phyloP scores from a whole-genome alignment of 2,113 vertebrate species.

The Mus musculus region GRCm39 chr12:95477001-95477500 shows the following conservation, averaged over 20 bases:
- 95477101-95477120: accelerated
- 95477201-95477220: neutral
- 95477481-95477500: neutral
- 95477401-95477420: neutral
- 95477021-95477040: accelerated
- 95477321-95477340: neutral
- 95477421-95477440: neutral
- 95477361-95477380: neutral
- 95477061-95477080: neutral
- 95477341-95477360: neutral
- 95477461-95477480: neutral
- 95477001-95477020: too few relatives aligned
- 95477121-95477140: accelerated
- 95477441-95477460: neutral
- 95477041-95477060: neutral
- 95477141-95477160: neutral
- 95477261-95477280: neutral
- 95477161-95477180: neutral
- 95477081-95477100: neutral
- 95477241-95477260: neutral
- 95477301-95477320: neutral
- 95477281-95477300: neutral
- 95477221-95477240: neutral
- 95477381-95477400: neutral
- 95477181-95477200: neutral